Evolutionary conservation across 2,797 vertebrate species (phyloP).

Genomic region (Mus spretus): DNA sequence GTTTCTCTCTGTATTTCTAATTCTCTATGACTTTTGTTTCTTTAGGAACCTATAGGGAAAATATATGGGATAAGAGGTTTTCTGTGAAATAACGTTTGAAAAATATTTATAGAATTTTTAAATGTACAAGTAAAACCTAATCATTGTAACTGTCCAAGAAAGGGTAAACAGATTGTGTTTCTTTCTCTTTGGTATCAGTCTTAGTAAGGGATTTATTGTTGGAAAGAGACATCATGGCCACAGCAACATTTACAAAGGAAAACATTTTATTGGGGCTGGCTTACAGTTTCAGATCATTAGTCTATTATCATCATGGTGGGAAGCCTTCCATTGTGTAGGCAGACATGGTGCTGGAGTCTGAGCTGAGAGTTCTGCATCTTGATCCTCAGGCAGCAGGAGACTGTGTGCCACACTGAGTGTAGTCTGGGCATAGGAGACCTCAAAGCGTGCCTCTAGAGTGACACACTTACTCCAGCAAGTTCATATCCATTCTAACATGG

Average conservation of each 20-base stretch:
- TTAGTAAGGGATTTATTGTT: neutral
- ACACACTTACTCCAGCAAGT: neutral
- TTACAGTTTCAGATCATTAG: too few species aligned
- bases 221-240: neutral
- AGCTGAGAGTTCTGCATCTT: neutral
- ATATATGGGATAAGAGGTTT: neutral
- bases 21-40: neutral
- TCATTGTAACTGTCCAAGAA: neutral
- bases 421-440: neutral
- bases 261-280: too few species aligned
- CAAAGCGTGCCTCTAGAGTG: neutral
- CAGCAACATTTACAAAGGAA: neutral
- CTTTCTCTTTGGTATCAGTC: neutral
- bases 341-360: too few species aligned
- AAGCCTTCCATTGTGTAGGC: too few species aligned
- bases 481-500: neutral
- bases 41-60: slow-evolving; percentile 3
- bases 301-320: too few species aligned
- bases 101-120: neutral
- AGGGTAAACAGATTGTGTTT: neutral
- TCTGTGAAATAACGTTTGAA: neutral
- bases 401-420: neutral
- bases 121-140: neutral
- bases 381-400: neutral
- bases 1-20: neutral